Percentiles rank a stretch among this genome's conserved stretches.
Conservation (phyloP, 2,888 invertebrate species). For the Acanthosepion lycidas region DNA sequence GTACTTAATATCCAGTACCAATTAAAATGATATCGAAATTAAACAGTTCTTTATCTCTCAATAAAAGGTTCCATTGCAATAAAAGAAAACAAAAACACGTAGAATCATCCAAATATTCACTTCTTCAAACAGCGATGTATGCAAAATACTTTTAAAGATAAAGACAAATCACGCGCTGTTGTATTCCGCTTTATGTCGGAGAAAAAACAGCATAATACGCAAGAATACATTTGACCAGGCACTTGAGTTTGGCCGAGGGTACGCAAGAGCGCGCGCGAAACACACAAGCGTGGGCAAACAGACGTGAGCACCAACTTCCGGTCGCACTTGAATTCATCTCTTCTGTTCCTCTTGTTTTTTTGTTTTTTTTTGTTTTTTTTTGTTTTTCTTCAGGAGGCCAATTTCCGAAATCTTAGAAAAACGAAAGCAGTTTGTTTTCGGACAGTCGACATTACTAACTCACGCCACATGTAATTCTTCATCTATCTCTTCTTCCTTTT, state of each 20-base stretch:
- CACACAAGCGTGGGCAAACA: neutral
- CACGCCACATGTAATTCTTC: neutral
- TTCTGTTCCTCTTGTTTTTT: neutral
- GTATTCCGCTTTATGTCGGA: neutral
- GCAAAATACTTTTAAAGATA: neutral
- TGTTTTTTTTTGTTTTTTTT: neutral
- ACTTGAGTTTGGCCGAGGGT: neutral
- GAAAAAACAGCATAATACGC: neutral
- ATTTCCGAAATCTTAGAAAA: conserved; percentile 21
- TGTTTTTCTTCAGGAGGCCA: neutral
- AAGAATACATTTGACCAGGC: neutral
- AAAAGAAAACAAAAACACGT: neutral
- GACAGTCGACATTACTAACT: neutral
- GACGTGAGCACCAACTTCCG: conserved; percentile 33
- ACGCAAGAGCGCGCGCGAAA: neutral
- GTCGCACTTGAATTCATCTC: neutral
- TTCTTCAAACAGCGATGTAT: neutral
- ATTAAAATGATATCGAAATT: neutral
- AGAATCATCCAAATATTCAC: neutral
- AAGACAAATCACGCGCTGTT: neutral
- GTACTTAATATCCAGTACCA: too few relatives aligned
- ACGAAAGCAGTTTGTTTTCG: neutral
- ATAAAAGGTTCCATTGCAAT: too few relatives aligned
- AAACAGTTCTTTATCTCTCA: neutral
- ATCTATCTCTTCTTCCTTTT: neutral